phyloP scores from a whole-genome alignment of 2,888 invertebrate species.

The Sussaba pulchella region DNA sequence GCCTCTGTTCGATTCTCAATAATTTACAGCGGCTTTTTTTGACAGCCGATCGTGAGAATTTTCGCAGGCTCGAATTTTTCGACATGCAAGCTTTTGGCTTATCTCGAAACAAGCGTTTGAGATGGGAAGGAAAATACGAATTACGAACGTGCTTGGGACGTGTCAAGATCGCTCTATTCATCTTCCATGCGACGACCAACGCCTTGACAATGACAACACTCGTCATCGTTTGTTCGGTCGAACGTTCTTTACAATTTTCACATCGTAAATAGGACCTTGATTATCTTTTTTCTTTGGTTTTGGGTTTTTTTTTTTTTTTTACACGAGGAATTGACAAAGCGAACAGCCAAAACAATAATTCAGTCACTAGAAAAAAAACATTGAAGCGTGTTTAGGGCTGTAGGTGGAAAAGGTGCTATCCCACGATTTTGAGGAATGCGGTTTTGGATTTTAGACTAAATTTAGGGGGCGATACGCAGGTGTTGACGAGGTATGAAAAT shows the following conservation, averaged over 20 bases:
- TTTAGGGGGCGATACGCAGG: no score
- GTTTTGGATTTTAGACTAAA: no score
- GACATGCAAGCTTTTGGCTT: constrained; percentile 61
- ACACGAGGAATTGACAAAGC: constrained; percentile 30
- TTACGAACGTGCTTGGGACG: constrained; percentile 29
- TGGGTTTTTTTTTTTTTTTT: no score
- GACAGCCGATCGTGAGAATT: constrained; percentile 5
- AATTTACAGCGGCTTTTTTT: no score
- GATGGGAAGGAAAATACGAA: not conserved
- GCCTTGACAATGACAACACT: constrained; percentile 25
- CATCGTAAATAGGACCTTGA: constrained; percentile 22
- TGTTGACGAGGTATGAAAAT: no score
- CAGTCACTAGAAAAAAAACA: constrained; percentile 56
- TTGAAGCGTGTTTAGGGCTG: no score
- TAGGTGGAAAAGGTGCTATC: no score
- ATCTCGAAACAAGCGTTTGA: constrained; percentile 9
- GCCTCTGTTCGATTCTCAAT: no score
- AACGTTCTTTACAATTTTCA: constrained; percentile 13
- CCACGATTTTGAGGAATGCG: no score
- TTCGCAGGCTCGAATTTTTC: no score
- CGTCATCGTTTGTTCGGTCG: constrained; percentile 4
- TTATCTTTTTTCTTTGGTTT: not conserved
- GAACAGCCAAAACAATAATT: constrained; percentile 49
- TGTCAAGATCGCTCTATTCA: not conserved
- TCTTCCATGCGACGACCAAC: constrained; percentile 9